These are phyloP conservation scores for Druon quercuslanigerum DNA, from an alignment of 1,140 invertebrate species.

Conservation along the genomic window DNA sequence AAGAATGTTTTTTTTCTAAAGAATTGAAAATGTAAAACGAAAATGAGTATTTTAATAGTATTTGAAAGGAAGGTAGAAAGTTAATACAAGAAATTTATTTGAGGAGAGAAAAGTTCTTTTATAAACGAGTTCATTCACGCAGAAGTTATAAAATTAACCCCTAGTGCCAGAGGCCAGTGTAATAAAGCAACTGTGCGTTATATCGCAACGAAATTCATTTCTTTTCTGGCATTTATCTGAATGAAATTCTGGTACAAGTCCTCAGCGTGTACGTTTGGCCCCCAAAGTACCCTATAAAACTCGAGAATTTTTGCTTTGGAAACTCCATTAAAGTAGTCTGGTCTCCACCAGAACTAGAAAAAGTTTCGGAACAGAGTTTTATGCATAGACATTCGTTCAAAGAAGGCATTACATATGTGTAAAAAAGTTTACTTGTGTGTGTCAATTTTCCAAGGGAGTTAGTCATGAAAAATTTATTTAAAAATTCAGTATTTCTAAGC, in stretches of 20 bases:
- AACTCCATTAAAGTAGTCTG: slow-evolving; percentile 27
- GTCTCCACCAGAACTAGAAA: neutral
- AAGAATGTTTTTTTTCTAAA: too few species aligned
- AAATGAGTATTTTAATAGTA: neutral
- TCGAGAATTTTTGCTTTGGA: slow-evolving; percentile 15
- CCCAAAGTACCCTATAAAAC: slow-evolving; percentile 22
- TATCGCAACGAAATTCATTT: slow-evolving; percentile 14
- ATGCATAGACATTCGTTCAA: slow-evolving; percentile 16
- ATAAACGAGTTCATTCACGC: slow-evolving; percentile 19
- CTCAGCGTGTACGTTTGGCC: neutral
- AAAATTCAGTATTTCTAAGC: too few species aligned
- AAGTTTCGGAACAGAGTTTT: slow-evolving; percentile 29
- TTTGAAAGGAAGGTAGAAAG: neutral
- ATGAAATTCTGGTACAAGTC: slow-evolving; percentile 6
- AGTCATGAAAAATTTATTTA: too few species aligned
- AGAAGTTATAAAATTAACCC: slow-evolving; percentile 20
- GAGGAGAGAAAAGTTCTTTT: slow-evolving; percentile 2
- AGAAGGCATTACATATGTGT: neutral
- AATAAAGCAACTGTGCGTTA: slow-evolving; percentile 13
- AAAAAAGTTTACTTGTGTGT: too few species aligned
- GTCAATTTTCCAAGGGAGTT: too few species aligned
- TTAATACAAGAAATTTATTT: neutral
- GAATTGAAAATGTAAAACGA: too few species aligned
- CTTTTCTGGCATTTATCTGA: slow-evolving; percentile 29
- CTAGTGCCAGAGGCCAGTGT: neutral